phyloP scores from a whole-genome alignment of 1,140 invertebrate genomes.

The Microplitis demolitor region DNA sequence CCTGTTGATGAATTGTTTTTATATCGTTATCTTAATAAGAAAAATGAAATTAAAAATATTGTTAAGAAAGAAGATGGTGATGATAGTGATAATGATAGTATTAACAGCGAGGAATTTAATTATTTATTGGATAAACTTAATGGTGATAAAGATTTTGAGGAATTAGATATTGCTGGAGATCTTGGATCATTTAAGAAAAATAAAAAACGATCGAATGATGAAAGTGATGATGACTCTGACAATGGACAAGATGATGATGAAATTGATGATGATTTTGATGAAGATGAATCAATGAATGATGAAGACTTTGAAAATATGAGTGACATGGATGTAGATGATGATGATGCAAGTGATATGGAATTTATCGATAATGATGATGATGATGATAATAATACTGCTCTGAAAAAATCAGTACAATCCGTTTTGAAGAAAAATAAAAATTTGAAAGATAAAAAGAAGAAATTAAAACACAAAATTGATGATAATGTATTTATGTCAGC shows the following conservation, averaged over 20 bases:
- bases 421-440: constrained; percentile 17
- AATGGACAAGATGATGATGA: constrained; percentile 45
- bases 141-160: constrained; percentile 64
- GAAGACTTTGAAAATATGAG: constrained; percentile 38
- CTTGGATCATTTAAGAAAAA: constrained; percentile 45
- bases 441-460: constrained; percentile 6
- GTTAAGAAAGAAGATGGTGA: constrained; percentile 54
- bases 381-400: constrained; percentile 1
- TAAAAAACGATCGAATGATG: constrained; percentile 36
- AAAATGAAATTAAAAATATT: constrained; percentile 40
- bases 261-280: constrained; percentile 43
- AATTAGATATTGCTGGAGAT: constrained; percentile 64
- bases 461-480: constrained; percentile 28
- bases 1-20: constrained; percentile 84
- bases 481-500: constrained; percentile 70
- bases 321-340: constrained; percentile 35
- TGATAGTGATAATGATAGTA: constrained; percentile 77
- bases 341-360: constrained; percentile 40
- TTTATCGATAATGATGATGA: constrained; percentile 32
- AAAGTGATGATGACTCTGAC: constrained; percentile 54
- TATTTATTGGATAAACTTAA: constrained; percentile 75
- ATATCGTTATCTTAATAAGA: constrained; percentile 66
- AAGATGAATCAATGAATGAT: constrained; percentile 34
- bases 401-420: constrained; percentile 13
- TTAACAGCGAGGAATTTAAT: constrained; percentile 89